A percentile compares a stretch with the other conserved stretches of the same genome.
Evolutionary conservation across 92 coral and sea anemone species (phyloP).

Genomic region (Epizoanthus ramosus): DNA sequence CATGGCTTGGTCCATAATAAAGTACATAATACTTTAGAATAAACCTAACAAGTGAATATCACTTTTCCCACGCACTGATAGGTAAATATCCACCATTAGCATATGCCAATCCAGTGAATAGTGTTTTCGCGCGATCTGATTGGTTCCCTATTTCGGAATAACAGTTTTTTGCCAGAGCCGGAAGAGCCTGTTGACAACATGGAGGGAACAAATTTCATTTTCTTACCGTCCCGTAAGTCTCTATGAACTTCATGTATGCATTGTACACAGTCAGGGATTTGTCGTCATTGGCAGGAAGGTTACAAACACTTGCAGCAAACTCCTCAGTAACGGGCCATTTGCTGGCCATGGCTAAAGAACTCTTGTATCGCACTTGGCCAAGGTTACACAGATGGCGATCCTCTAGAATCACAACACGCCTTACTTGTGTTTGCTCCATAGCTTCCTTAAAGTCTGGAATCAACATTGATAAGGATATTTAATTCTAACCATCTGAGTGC

Average conservation of each 20-base stretch:
- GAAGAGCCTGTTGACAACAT: no score
- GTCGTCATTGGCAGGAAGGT: slow-evolving; percentile 14
- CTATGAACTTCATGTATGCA: slow-evolving; percentile 29
- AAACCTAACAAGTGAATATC: no score
- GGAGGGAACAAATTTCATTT: neutral
- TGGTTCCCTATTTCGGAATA: no score
- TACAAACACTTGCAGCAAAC: slow-evolving; percentile 30
- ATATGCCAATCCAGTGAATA: no score
- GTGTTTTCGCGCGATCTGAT: no score
- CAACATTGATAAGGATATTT: neutral
- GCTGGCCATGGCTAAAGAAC: neutral
- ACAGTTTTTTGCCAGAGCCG: no score
- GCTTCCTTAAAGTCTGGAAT: slow-evolving; percentile 1
- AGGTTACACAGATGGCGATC: slow-evolving; percentile 16
- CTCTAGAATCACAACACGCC: neutral
- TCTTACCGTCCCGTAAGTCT: slow-evolving; percentile 20
- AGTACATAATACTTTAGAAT: no score
- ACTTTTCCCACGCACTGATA: no score
- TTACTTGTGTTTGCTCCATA: neutral
- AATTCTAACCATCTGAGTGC: no score
- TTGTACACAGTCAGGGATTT: neutral
- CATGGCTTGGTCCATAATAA: no score
- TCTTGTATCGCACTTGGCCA: slow-evolving; percentile 8
- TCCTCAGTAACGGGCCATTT: slow-evolving; percentile 25
- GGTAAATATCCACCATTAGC: no score